Percentiles rank a stretch among this genome's conserved stretches.
These are phyloP conservation scores for Muscina levida DNA, from an alignment of 2,888 invertebrate genomes.

Conservation along the genomic window DNA sequence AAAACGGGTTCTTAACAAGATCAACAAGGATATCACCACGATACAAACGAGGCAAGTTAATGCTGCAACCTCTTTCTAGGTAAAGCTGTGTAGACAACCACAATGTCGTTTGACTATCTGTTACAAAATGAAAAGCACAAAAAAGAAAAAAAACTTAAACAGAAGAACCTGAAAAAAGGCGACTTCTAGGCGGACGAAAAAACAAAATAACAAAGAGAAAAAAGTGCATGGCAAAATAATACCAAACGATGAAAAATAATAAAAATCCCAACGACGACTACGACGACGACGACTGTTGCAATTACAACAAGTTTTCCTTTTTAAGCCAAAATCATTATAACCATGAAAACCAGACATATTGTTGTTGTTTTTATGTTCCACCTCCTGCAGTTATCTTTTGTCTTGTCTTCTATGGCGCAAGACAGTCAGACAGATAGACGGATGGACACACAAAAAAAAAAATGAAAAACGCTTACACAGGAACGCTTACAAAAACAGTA, in stretches of 20 bases:
- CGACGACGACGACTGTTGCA: conserved; percentile 57
- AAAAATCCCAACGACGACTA: conserved; percentile 44
- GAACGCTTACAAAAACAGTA: too few relatives aligned
- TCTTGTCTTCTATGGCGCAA: too few relatives aligned
- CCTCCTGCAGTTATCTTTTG: conserved; percentile 31
- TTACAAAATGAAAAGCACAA: conserved; percentile 15
- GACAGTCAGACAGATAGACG: too few relatives aligned
- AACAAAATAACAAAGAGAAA: conserved; percentile 67
- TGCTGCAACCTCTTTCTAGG: too few relatives aligned
- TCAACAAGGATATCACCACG: conserved; percentile 54
- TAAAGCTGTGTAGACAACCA: conserved; percentile 41
- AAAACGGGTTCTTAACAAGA: conserved; percentile 54
- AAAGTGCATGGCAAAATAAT: conserved; percentile 52
- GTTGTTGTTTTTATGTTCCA: conserved; percentile 21
- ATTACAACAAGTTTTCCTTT: conserved; percentile 60
- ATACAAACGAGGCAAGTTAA: background rate
- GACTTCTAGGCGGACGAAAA: conserved; percentile 69
- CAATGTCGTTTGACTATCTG: conserved; percentile 21
- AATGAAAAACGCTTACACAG: too few relatives aligned
- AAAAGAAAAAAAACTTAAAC: conserved; percentile 49
- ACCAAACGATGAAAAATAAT: conserved; percentile 64
- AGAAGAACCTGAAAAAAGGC: too few relatives aligned
- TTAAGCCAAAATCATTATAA: conserved; percentile 62
- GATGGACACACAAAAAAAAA: too few relatives aligned
- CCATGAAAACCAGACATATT: conserved; percentile 61